A percentile compares a stretch with the other conserved stretches of the same genome.
These are phyloP conservation scores for Allacma fusca DNA, from an alignment of 2,888 invertebrate species.

Conservation along the genomic window DNA sequence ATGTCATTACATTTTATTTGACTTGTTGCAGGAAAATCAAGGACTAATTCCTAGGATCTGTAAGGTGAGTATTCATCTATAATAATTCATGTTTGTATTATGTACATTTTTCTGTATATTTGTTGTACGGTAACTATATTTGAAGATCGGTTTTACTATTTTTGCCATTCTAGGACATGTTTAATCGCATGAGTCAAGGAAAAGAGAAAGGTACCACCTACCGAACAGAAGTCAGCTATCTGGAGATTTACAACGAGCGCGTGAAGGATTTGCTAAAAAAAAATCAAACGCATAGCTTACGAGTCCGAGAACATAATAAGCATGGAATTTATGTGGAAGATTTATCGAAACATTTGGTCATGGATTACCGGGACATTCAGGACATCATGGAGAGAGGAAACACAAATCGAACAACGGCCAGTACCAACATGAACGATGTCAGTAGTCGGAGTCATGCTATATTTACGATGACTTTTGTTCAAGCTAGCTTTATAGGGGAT, in stretches of 20 bases:
- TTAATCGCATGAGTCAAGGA: constrained; percentile 81
- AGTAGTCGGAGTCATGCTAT: constrained; percentile 91
- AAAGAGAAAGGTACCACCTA: constrained; percentile 84
- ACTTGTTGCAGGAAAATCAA: constrained; percentile 72
- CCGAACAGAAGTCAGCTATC: constrained; percentile 84
- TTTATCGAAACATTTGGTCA: constrained; percentile 83
- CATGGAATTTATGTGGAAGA: constrained; percentile 87
- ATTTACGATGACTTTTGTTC: constrained; percentile 88
- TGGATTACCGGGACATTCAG: constrained; percentile 85
- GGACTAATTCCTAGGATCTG: constrained; percentile 88
- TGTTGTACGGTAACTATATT: too few relatives aligned
- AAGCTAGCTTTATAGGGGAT: constrained; percentile 76
- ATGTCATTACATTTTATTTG: not conserved
- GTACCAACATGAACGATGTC: constrained; percentile 92
- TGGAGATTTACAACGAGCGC: constrained; percentile 79
- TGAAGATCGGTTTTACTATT: constrained; percentile 6
- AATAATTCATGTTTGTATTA: too few relatives aligned
- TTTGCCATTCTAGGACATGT: constrained; percentile 69
- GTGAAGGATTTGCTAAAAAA: constrained; percentile 74
- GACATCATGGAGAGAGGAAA: constrained; percentile 82
- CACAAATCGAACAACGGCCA: constrained; percentile 82
- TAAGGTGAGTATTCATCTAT: constrained; percentile 65
- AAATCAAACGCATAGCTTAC: constrained; percentile 72
- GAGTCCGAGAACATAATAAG: constrained; percentile 81
- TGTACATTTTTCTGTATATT: too few relatives aligned